These are phyloP conservation scores for Loris lydekkerianus DNA, from an alignment of 2,797 vertebrate species.

Conservation along the genomic window DNA sequence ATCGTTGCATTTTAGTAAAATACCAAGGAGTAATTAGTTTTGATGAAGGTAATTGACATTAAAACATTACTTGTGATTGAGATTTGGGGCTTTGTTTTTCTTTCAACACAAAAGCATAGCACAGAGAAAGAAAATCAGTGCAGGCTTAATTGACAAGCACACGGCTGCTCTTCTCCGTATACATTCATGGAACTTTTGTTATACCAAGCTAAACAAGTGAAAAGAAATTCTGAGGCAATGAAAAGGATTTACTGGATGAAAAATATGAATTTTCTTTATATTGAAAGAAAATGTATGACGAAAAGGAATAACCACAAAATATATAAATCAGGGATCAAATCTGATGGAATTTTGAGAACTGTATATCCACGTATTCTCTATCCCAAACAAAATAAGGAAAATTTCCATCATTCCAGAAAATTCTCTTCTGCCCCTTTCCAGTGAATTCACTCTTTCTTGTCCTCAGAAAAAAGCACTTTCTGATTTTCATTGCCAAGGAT, in stretches of 20 bases:
- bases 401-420: not conserved
- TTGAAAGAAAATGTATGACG: not conserved
- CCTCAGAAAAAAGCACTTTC: not conserved
- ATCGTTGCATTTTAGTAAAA: conserved; percentile 47
- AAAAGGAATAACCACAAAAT: not conserved
- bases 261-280: conserved; percentile 41
- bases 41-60: conserved; percentile 49
- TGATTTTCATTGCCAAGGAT: not conserved
- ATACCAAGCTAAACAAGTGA: conserved; percentile 47
- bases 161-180: conserved; percentile 33
- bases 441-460: not conserved
- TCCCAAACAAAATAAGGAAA: not conserved
- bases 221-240: conserved; percentile 3
- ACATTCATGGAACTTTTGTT: conserved; percentile 43
- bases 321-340: not conserved
- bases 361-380: not conserved
- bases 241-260: not conserved
- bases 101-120: conserved; percentile 49
- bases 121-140: conserved; percentile 49
- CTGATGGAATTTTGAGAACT: not conserved
- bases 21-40: conserved; percentile 39
- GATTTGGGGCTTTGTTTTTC: not conserved
- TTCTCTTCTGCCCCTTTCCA: not conserved
- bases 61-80: conserved; percentile 59
- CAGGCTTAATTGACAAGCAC: not conserved